Percentiles rank a stretch among this genome's conserved stretches.
Evolutionary conservation across 2,888 invertebrate species (phyloP).

Genomic region (Agrochola litura): DNA sequence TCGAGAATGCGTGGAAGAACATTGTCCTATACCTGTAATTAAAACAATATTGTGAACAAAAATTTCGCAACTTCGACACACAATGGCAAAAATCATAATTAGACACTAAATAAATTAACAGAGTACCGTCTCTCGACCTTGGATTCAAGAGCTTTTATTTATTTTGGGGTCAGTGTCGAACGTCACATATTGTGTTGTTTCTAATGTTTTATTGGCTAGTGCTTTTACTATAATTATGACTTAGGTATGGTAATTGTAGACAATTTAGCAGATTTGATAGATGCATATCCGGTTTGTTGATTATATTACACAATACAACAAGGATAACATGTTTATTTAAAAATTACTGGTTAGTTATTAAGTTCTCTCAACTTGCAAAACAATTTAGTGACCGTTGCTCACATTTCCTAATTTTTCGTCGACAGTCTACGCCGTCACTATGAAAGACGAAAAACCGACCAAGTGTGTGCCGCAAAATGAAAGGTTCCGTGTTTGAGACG

Average conservation of each 20-base stretch:
- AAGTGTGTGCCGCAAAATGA: not conserved
- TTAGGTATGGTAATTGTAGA: not conserved
- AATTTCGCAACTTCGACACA: constrained; percentile 44
- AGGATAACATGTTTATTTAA: constrained; percentile 25
- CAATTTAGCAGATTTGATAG: constrained; percentile 1
- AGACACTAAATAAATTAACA: constrained; percentile 46
- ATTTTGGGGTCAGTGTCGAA: constrained; percentile 76
- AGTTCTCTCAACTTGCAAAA: not conserved
- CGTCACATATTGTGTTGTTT: constrained; percentile 45
- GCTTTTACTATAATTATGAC: constrained; percentile 24
- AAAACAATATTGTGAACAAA: constrained; percentile 62
- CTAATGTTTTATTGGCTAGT: constrained; percentile 39
- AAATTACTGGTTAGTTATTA: not conserved
- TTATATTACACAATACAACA: constrained; percentile 15
- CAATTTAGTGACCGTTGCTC: not conserved
- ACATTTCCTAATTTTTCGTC: constrained; percentile 2
- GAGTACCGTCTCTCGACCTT: constrained; percentile 66
- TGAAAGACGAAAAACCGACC: not conserved
- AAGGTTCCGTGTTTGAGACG: too few species aligned
- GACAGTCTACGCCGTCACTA: constrained; percentile 1
- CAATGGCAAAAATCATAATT: constrained; percentile 59
- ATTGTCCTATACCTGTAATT: constrained; percentile 91
- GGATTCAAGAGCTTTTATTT: constrained; percentile 66
- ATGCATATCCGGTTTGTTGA: not conserved
- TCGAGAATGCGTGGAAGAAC: constrained; percentile 96